A percentile compares a stretch with the other conserved stretches of the same genome.
These are phyloP conservation scores for Calidris pygmaea DNA, from an alignment of 2,113 vertebrate genomes.

Conservation along the genomic window DNA sequence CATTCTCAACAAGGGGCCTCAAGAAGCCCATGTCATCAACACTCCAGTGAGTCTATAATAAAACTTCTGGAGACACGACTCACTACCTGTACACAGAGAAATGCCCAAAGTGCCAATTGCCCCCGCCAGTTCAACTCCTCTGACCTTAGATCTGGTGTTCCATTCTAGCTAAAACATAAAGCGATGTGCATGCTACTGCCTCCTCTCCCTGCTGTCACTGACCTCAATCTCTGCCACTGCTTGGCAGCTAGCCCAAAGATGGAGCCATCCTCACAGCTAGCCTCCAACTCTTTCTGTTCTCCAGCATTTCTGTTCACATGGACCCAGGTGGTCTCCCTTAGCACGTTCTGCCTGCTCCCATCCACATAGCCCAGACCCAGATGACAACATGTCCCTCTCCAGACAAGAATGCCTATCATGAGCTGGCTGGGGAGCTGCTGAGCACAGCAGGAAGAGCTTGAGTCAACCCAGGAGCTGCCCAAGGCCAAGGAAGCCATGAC, in stretches of 20 bases:
- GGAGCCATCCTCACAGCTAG: not conserved
- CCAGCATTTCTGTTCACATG: not conserved
- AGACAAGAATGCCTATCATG: not conserved
- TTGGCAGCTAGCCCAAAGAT: not conserved
- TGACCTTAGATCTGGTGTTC: not conserved
- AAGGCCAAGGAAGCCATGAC: not conserved
- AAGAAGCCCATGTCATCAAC: not conserved
- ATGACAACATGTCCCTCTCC: not conserved
- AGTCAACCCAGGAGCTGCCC: not conserved
- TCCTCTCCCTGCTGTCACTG: not conserved
- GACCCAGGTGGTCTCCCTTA: not conserved
- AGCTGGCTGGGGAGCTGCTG: not conserved
- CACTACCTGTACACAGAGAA: not conserved
- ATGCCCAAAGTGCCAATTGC: not conserved
- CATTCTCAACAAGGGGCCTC: not conserved
- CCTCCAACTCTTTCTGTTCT: not conserved
- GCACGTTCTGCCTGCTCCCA: not conserved
- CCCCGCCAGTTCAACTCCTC: not conserved
- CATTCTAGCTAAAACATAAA: not conserved
- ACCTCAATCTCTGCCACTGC: not conserved
- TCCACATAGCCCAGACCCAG: not conserved
- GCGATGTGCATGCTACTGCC: fast-evolving
- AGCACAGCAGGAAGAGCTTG: not conserved
- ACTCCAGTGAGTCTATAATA: not conserved
- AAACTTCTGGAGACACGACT: not conserved